Conservation (phyloP, 1,140 invertebrate genomes). For the Drosophila obscura region DNA sequence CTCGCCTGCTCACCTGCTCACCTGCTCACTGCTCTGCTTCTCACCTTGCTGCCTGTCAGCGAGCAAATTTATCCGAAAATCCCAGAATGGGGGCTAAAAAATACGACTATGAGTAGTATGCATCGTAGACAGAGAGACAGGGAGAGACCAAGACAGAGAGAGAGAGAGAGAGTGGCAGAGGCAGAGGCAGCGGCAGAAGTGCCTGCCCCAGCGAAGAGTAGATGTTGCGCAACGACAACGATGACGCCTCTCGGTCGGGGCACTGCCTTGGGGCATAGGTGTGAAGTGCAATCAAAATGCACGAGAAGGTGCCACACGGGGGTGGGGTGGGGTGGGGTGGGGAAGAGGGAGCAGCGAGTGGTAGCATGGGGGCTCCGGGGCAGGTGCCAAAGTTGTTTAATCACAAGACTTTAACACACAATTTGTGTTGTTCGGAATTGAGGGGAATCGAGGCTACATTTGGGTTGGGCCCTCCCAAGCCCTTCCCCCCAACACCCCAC, state of each 20-base stretch:
- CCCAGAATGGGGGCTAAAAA: slow-evolving; percentile 11
- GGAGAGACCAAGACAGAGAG: too few relatives aligned
- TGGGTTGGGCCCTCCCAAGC: slow-evolving; percentile 4
- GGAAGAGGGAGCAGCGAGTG: neutral
- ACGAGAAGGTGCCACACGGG: slow-evolving; percentile 14
- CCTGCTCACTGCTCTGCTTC: too few relatives aligned
- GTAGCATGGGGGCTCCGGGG: neutral
- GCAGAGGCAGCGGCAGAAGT: too few relatives aligned
- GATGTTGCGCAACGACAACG: slow-evolving; percentile 9
- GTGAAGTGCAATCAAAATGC: slow-evolving; percentile 71
- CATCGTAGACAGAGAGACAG: slow-evolving; percentile 46
- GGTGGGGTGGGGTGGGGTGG: neutral
- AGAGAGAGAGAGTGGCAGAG: too few relatives aligned
- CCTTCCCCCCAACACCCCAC: neutral
- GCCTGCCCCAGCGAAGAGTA: too few relatives aligned
- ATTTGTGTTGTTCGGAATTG: slow-evolving; percentile 53
- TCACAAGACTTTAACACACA: slow-evolving; percentile 71
- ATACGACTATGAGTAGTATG: slow-evolving; percentile 29
- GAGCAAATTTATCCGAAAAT: slow-evolving; percentile 55
- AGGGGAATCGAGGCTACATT: slow-evolving; percentile 41
- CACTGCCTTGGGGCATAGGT: slow-evolving; percentile 43
- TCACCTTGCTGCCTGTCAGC: slow-evolving; percentile 52
- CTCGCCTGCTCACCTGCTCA: neutral
- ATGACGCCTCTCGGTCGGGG: slow-evolving; percentile 18
- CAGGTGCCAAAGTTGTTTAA: slow-evolving; percentile 76